Conservation (phyloP, 2,113 vertebrate genomes). For the Atrichornis clamosus region DNA sequence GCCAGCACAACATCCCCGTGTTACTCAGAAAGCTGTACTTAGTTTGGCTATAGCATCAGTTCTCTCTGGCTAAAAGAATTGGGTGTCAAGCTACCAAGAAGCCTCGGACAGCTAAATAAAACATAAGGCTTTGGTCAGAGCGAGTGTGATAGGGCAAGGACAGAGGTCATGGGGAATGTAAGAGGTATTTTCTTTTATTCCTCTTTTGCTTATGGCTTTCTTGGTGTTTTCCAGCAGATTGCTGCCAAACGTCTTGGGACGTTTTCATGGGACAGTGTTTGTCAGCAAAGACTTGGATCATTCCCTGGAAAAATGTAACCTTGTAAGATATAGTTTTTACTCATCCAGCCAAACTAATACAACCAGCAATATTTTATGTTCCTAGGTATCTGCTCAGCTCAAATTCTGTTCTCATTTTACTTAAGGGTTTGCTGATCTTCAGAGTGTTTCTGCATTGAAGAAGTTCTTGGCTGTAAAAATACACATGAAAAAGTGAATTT, state of each 20-base stretch:
- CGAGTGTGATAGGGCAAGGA: not conserved
- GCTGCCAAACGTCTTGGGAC: not conserved
- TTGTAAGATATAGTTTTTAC: not conserved
- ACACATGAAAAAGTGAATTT: not conserved
- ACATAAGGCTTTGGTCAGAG: not conserved
- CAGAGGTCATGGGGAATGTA: not conserved
- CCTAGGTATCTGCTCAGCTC: not conserved
- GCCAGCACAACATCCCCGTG: not conserved
- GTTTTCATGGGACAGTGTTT: not conserved
- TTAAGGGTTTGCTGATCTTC: not conserved
- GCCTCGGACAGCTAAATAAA: not conserved
- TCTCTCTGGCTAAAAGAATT: not conserved
- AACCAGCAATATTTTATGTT: not conserved
- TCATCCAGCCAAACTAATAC: not conserved
- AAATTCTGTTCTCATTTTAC: not conserved
- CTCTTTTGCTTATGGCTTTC: not conserved
- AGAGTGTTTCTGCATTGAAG: constrained; percentile 2
- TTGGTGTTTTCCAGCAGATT: not conserved
- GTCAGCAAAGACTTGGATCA: not conserved
- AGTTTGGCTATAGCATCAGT: not conserved
- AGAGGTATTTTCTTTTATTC: not conserved
- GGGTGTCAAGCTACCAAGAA: not conserved
- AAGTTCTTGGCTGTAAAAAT: not conserved
- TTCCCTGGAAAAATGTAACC: not conserved
- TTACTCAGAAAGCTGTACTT: not conserved